phyloP scores from a whole-genome alignment of 2,113 vertebrate genomes.

The Cercopithecus mona region DNA sequence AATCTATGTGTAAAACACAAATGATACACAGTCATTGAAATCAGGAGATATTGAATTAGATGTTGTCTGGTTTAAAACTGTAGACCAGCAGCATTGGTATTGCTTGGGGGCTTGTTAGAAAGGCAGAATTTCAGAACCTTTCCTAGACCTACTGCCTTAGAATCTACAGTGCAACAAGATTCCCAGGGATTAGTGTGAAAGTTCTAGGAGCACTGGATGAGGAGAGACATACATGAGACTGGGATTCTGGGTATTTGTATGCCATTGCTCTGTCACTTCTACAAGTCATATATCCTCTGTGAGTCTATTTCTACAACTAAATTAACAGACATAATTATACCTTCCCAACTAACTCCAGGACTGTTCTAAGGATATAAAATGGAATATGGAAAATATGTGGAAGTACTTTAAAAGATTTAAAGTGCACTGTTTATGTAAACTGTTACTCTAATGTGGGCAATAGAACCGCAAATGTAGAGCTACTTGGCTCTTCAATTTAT shows the following conservation, averaged over 20 bases:
- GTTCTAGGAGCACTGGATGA: background rate
- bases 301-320: background rate
- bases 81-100: background rate
- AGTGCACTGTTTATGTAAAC: conserved; percentile 56
- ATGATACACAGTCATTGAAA: background rate
- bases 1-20: background rate
- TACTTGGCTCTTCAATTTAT: conserved; percentile 8
- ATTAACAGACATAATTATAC: background rate
- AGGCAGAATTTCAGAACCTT: background rate
- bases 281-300: background rate
- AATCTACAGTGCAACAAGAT: background rate
- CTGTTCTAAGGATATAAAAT: conserved; percentile 18
- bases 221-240: background rate
- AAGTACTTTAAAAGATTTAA: conserved; percentile 65
- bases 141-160: background rate
- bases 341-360: background rate
- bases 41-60: background rate
- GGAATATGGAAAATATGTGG: conserved; percentile 61
- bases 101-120: background rate
- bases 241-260: background rate
- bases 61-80: background rate
- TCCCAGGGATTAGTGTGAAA: background rate
- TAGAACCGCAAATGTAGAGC: conserved; percentile 39
- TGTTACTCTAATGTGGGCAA: conserved; percentile 45
- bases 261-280: background rate